These are phyloP conservation scores for Phoeniculus purpureus DNA, from an alignment of 2,797 vertebrate genomes.

Conservation along the genomic window DNA sequence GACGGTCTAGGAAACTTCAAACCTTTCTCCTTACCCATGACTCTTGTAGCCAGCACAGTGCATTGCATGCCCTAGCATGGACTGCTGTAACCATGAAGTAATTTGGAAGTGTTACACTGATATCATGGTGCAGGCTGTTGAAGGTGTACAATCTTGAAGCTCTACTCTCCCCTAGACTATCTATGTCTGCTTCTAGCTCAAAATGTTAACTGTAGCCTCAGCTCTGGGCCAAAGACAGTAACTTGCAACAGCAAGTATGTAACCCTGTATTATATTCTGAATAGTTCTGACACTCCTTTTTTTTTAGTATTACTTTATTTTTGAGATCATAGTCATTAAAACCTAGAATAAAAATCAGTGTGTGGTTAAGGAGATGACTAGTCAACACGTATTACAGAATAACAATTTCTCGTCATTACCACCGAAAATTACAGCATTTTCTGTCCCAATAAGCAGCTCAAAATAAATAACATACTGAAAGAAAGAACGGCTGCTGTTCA, in stretches of 20 bases:
- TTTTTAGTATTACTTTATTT: neutral
- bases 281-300: neutral
- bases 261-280: neutral
- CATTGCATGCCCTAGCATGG: neutral
- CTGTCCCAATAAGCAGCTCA: neutral
- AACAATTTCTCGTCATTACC: neutral
- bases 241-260: neutral
- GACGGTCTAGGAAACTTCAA: neutral
- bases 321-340: neutral
- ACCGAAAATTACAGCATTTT: neutral
- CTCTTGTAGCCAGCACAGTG: neutral
- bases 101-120: neutral
- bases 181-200: neutral
- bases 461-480: neutral
- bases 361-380: neutral
- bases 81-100: neutral
- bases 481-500: neutral
- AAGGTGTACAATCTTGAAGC: neutral
- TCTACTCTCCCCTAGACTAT: neutral
- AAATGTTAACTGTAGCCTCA: neutral
- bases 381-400: neutral
- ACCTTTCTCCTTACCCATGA: neutral
- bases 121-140: fast-evolving
- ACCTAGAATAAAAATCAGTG: neutral
- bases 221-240: neutral